phyloP scores from a whole-genome alignment of 30 jellyfish, hydroid and myxozoan species.

The Mastigias papua region DNA sequence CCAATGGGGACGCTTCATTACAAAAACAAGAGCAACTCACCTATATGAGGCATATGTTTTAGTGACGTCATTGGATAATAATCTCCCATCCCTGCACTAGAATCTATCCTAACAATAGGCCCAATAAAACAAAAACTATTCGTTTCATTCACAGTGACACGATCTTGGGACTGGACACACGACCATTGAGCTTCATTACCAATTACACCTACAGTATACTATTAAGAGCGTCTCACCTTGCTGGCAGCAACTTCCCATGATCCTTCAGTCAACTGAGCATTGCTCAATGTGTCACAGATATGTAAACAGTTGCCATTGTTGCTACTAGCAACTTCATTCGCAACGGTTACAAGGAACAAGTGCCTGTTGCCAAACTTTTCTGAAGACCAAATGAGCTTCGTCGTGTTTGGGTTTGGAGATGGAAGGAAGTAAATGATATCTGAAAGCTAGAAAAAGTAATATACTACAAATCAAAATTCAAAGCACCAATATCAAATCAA shows the following conservation, averaged over 20 bases:
- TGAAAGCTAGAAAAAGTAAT: slow-evolving; percentile 70
- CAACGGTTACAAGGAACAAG: slow-evolving; percentile 67
- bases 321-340: slow-evolving; percentile 53
- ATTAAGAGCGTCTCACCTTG: slow-evolving; percentile 37
- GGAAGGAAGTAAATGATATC: slow-evolving; percentile 86
- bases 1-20: no score
- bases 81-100: no score
- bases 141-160: no score
- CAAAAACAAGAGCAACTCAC: no score
- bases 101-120: no score
- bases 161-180: no score
- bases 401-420: slow-evolving; percentile 31
- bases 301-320: slow-evolving; percentile 37
- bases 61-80: no score
- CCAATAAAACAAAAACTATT: no score
- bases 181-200: no score
- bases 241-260: slow-evolving; percentile 85
- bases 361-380: slow-evolving; percentile 83
- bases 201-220: background rate
- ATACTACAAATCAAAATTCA: no score
- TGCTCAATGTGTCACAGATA: slow-evolving; percentile 66
- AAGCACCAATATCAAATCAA: no score
- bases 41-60: no score
- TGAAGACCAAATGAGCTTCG: slow-evolving; percentile 86
- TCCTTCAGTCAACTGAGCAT: slow-evolving; percentile 85